Percentiles rank a stretch among this genome's conserved stretches.
Conservation (phyloP, 2,797 vertebrate genomes). For the Potorous gilbertii region DNA sequence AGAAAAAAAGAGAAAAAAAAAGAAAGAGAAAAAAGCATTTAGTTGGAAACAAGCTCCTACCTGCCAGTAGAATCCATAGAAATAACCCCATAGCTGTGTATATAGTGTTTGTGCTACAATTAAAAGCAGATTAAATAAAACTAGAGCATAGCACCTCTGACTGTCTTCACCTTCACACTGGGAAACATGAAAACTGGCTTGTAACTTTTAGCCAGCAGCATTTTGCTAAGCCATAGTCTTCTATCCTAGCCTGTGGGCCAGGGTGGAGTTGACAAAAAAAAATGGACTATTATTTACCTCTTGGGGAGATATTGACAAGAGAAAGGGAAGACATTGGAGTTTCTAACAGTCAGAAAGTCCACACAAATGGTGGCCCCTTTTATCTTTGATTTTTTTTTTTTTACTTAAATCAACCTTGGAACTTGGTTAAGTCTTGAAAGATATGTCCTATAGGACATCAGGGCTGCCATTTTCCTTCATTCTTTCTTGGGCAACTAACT, state of each 20-base stretch:
- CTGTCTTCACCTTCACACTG: constrained; percentile 66
- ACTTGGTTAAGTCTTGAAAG: constrained; percentile 10
- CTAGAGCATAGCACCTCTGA: constrained; percentile 72
- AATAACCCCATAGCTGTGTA: constrained; percentile 64
- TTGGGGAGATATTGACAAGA: constrained; percentile 61
- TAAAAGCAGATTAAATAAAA: constrained; percentile 82
- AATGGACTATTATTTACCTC: constrained; percentile 60
- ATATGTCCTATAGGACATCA: constrained; percentile 4
- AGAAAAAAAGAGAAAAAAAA: constrained; percentile 25
- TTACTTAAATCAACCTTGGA: not conserved
- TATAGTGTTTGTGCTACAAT: constrained; percentile 81
- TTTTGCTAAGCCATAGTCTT: constrained; percentile 8
- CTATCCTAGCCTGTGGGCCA: constrained; percentile 63
- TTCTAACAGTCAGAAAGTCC: constrained; percentile 25
- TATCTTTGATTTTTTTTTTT: not conserved
- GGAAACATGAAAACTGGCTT: constrained; percentile 75
- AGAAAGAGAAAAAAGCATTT: constrained; percentile 46
- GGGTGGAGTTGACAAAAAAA: constrained; percentile 44
- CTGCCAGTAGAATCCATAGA: constrained; percentile 66
- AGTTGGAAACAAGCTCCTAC: constrained; percentile 69
- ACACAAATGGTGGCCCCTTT: not conserved
- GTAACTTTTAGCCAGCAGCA: constrained; percentile 72
- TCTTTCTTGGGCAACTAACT: not conserved
- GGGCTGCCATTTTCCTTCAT: not conserved
- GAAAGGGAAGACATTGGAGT: not conserved